Percentiles rank a stretch among this genome's conserved stretches.
Evolutionary conservation across 1,140 invertebrate genomes (phyloP).

Genomic region (Lordiphosa clarofinis): DNA sequence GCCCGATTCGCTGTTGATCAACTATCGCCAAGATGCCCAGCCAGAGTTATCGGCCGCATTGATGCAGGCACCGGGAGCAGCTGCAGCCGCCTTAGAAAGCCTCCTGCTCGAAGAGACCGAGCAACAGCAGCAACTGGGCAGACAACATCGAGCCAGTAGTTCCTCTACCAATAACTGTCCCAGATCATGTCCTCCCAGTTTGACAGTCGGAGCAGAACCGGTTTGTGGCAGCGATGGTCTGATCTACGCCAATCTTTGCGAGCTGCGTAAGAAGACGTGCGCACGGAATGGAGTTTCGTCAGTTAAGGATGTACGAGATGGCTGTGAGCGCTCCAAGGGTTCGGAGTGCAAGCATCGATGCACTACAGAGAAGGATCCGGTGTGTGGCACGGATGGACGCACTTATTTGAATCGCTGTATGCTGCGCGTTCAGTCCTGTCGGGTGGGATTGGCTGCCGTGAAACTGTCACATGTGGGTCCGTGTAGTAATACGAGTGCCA

Average conservation of each 20-base stretch:
- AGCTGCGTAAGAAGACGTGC: slow-evolving; percentile 95
- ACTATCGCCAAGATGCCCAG: slow-evolving; percentile 60
- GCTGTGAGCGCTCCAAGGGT: slow-evolving; percentile 84
- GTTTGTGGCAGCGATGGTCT: slow-evolving; percentile 93
- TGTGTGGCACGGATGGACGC: slow-evolving; percentile 93
- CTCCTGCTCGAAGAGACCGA: slow-evolving; percentile 56
- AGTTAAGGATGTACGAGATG: slow-evolving; percentile 82
- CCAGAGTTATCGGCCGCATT: slow-evolving; percentile 46
- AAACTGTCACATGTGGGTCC: slow-evolving; percentile 89
- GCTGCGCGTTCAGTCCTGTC: slow-evolving; percentile 88
- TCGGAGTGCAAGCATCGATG: slow-evolving; percentile 90
- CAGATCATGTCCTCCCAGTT: slow-evolving; percentile 87
- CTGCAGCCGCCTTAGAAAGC: slow-evolving; percentile 56
- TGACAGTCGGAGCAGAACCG: slow-evolving; percentile 85
- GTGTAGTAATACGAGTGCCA: slow-evolving; percentile 92
- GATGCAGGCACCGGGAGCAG: slow-evolving; percentile 54
- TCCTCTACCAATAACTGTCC: slow-evolving; percentile 83
- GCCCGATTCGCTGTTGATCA: slow-evolving; percentile 61
- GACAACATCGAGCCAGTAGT: slow-evolving; percentile 59
- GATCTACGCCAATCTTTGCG: slow-evolving; percentile 94
- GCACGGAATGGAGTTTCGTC: slow-evolving; percentile 85
- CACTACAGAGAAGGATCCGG: slow-evolving; percentile 89
- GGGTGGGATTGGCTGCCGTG: slow-evolving; percentile 82
- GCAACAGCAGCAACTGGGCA: slow-evolving; percentile 51
- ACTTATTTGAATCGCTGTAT: slow-evolving; percentile 95